phyloP scores from a whole-genome alignment of 2,797 vertebrate species.

The Cossypha niveicapilla region DNA sequence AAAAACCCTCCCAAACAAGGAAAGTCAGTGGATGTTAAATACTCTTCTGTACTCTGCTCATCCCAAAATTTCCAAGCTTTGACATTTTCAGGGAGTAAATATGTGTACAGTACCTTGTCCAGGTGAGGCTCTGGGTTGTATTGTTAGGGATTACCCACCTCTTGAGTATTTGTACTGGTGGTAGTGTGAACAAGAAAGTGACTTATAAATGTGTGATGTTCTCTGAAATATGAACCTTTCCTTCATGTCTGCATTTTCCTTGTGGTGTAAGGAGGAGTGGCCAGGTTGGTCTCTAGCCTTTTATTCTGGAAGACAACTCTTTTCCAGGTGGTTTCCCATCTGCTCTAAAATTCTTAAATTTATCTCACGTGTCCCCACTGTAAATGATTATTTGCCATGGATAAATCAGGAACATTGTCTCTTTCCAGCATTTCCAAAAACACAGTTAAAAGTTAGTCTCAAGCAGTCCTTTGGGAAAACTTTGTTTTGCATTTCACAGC shows the following conservation, averaged over 20 bases:
- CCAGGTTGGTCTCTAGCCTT: neutral
- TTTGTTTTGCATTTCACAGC: constrained; percentile 4
- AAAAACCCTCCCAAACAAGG: neutral
- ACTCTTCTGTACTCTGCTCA: neutral
- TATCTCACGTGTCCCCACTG: neutral
- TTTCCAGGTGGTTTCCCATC: neutral
- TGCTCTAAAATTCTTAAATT: constrained; percentile 1
- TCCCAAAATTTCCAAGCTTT: neutral
- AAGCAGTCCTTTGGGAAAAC: neutral
- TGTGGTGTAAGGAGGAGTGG: neutral
- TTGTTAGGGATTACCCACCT: neutral
- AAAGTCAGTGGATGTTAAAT: neutral
- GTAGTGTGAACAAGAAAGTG: neutral
- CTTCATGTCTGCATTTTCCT: neutral
- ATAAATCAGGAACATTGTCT: neutral
- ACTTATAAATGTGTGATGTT: neutral
- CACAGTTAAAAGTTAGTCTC: constrained; percentile 1
- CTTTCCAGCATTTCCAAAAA: neutral
- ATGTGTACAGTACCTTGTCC: neutral
- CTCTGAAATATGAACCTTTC: neutral
- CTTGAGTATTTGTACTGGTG: neutral
- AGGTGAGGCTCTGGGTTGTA: neutral
- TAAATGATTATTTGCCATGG: neutral
- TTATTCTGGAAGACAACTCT: neutral
- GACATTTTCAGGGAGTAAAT: neutral